These are phyloP conservation scores for honey bee (Apis mellifera) DNA, from an alignment of 1,140 invertebrate genomes.

Conservation along the genomic window DNA sequence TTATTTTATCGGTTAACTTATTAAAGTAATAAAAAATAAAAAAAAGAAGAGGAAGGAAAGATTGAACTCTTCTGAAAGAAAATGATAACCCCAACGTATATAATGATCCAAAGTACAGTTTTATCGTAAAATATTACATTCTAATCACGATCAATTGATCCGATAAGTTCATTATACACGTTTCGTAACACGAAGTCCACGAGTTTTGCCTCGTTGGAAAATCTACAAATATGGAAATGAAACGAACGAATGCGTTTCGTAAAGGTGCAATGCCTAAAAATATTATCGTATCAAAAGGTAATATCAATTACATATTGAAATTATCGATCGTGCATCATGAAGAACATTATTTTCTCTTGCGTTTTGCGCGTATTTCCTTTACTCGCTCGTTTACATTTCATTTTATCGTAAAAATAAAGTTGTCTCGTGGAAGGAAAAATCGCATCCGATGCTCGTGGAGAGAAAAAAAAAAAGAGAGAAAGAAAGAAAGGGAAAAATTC, in stretches of 20 bases:
- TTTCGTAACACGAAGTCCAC: not conserved
- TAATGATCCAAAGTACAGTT: too few species aligned
- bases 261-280: not conserved
- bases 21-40: too few species aligned
- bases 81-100: not conserved
- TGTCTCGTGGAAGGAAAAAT: not conserved
- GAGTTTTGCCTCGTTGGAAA: not conserved
- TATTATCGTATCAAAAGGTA: constrained; percentile 4
- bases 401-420: not conserved
- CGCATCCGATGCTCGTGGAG: not conserved
- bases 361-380: too few species aligned
- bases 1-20: too few species aligned
- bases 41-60: too few species aligned
- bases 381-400: not conserved
- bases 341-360: not conserved
- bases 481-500: not conserved
- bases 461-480: not conserved
- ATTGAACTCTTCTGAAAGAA: too few species aligned
- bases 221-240: not conserved
- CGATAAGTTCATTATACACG: not conserved
- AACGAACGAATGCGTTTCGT: too few species aligned
- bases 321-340: not conserved
- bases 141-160: not conserved
- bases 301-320: not conserved
- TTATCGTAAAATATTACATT: not conserved